Evolutionary conservation across 2,797 vertebrate species (phyloP).

Genomic region (Halcyon leucocephala): DNA sequence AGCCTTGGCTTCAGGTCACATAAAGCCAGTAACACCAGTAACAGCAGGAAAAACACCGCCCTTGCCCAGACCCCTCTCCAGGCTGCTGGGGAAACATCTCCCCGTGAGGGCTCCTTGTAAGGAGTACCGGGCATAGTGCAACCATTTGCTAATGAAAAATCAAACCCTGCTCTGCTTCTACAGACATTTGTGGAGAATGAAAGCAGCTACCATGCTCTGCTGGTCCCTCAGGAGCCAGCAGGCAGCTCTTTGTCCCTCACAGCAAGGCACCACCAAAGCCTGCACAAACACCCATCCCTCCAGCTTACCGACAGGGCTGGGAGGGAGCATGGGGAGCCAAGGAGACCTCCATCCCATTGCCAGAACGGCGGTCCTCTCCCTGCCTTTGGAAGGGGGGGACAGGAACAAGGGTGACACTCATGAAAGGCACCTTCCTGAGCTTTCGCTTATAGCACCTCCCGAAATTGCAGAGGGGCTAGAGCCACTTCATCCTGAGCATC

Average conservation of each 20-base stretch:
- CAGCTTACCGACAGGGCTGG: neutral
- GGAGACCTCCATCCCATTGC: neutral
- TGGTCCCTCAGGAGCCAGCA: conserved; percentile 11
- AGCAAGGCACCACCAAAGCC: neutral
- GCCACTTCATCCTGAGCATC: neutral
- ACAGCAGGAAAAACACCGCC: neutral
- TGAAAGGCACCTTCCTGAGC: neutral
- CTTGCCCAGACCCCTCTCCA: neutral
- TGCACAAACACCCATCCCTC: neutral
- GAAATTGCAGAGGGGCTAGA: neutral
- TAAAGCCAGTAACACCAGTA: neutral
- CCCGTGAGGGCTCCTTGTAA: neutral
- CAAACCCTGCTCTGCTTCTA: neutral
- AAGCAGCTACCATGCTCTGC: neutral
- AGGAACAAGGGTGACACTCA: neutral
- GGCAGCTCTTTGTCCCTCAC: conserved; percentile 41
- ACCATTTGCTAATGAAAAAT: neutral
- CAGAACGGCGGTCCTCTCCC: neutral
- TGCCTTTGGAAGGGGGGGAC: neutral
- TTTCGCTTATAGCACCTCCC: neutral
- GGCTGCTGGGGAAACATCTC: neutral
- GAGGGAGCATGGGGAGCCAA: accelerated
- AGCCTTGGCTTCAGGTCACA: neutral
- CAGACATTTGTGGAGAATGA: neutral
- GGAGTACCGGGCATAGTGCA: neutral